Evolutionary conservation across 2,888 invertebrate genomes (phyloP).

Genomic region (Scaptomyza tumidula): DNA sequence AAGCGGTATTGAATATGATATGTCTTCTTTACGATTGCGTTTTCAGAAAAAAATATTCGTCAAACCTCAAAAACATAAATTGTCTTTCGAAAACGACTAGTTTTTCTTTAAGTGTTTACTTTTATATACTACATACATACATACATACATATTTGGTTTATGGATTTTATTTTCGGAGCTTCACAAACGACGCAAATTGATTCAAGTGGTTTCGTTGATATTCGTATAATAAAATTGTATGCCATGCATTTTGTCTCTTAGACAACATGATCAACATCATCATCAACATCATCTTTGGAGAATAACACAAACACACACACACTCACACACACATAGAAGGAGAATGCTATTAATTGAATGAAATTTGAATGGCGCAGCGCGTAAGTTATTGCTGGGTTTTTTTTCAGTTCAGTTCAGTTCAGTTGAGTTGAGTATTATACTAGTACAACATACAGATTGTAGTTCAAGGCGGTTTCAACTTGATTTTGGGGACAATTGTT

Average conservation of each 20-base stretch:
- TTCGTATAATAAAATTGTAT: conserved; percentile 64
- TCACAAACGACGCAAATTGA: conserved; percentile 51
- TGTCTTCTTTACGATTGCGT: too few relatives aligned
- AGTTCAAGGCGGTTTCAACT: conserved; percentile 61
- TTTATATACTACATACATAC: too few relatives aligned
- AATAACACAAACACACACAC: neutral
- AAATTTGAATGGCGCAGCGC: conserved; percentile 19
- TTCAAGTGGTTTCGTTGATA: conserved; percentile 61
- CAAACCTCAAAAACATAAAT: too few relatives aligned
- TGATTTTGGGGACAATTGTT: conserved; percentile 40
- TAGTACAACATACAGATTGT: conserved; percentile 15
- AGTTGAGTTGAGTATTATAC: too few relatives aligned
- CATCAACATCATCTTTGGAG: conserved; percentile 10
- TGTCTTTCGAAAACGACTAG: too few relatives aligned
- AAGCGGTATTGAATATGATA: too few relatives aligned
- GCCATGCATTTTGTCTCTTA: conserved; percentile 58
- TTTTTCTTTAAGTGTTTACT: neutral
- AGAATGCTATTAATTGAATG: conserved; percentile 49
- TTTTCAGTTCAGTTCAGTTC: too few relatives aligned
- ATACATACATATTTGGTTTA: too few relatives aligned
- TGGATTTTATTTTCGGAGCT: conserved; percentile 12
- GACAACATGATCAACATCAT: neutral
- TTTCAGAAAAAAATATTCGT: too few relatives aligned
- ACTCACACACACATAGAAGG: neutral
- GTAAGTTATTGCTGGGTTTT: neutral